phyloP scores from a whole-genome alignment of 2,797 vertebrate species.

The Threskiornis aethiopicus region DNA sequence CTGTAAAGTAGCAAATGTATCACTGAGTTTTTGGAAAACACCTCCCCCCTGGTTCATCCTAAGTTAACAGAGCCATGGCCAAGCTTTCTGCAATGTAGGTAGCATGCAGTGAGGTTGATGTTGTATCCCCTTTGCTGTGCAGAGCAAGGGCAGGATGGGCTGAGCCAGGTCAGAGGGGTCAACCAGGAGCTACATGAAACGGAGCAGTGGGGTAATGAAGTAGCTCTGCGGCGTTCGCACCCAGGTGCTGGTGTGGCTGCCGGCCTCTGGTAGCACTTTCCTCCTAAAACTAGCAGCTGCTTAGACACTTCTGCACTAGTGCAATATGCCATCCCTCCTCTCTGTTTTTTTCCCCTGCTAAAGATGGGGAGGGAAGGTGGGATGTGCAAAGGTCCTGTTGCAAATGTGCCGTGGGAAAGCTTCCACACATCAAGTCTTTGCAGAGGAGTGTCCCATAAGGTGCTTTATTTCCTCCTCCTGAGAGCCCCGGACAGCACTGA shows the following conservation, averaged over 20 bases:
- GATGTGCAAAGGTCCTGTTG: background rate
- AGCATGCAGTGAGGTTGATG: background rate
- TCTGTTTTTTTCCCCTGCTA: background rate
- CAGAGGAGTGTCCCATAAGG: background rate
- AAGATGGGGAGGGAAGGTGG: background rate
- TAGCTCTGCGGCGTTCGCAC: background rate
- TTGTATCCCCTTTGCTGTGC: background rate
- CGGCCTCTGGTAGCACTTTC: background rate
- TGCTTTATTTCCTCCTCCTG: background rate
- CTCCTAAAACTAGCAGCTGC: background rate
- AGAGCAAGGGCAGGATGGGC: background rate
- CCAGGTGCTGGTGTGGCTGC: accelerated
- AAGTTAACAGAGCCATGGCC: background rate
- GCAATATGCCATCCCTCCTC: background rate
- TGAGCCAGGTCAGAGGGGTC: background rate
- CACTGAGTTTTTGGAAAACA: background rate
- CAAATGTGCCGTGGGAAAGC: background rate
- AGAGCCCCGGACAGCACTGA: background rate
- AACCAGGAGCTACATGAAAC: background rate
- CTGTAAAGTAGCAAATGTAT: background rate
- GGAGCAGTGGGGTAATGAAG: background rate
- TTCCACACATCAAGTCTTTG: background rate
- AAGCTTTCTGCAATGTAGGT: background rate
- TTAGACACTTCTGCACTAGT: background rate
- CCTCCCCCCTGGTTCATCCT: background rate